A percentile compares a stretch with the other conserved stretches of the same genome.
These are phyloP conservation scores for Lates calcarifer DNA, from an alignment of 2,113 vertebrate species.

Conservation along the genomic window DNA sequence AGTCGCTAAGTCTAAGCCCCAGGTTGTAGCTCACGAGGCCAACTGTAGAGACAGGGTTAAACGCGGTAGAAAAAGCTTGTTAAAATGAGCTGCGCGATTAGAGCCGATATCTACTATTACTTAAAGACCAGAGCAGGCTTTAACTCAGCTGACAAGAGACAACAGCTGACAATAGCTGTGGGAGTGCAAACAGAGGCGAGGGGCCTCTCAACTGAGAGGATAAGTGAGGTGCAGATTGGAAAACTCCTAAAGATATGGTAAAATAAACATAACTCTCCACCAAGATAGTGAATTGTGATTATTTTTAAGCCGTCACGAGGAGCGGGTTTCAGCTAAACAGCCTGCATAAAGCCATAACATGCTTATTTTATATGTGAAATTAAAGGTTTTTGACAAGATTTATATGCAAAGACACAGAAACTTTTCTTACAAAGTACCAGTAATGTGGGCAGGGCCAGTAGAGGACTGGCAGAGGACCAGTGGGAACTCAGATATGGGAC, in stretches of 20 bases:
- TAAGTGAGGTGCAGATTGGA: background rate
- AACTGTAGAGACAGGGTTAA: conserved; percentile 33
- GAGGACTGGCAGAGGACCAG: conserved; percentile 35
- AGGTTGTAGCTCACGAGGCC: conserved; percentile 24
- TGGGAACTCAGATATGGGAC: conserved; percentile 12
- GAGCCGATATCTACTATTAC: conserved; percentile 30
- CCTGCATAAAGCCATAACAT: no score
- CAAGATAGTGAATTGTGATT: background rate
- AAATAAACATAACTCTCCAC: no score
- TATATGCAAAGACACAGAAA: background rate
- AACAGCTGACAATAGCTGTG: conserved; percentile 49
- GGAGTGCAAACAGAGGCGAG: conserved; percentile 18
- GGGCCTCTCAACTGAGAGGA: background rate
- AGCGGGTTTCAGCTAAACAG: background rate
- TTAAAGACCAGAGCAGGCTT: conserved; percentile 35
- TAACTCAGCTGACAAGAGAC: conserved; percentile 25
- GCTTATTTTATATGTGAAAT: background rate
- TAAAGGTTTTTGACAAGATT: no score
- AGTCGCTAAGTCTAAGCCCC: conserved; percentile 49
- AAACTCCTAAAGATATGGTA: background rate
- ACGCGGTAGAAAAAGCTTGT: conserved; percentile 40
- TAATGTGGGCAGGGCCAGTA: background rate
- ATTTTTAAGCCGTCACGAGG: background rate
- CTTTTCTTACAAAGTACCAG: no score
- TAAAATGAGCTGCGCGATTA: conserved; percentile 63